phyloP scores from a whole-genome alignment of 2,113 vertebrate genomes.

The Helogale parvula region DNA sequence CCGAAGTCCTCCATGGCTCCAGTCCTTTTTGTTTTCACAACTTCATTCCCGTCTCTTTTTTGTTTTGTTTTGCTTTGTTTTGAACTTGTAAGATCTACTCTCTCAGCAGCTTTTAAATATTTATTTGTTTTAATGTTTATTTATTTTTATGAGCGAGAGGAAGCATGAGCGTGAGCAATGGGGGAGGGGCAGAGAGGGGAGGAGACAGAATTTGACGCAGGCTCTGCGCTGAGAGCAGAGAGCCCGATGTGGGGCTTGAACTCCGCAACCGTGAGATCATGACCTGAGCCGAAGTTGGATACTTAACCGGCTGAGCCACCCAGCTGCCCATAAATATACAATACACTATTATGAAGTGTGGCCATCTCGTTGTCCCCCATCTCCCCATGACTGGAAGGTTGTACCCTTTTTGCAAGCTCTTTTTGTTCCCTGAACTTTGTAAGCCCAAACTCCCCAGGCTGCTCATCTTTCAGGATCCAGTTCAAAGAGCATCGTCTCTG shows the following conservation, averaged over 20 bases:
- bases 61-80: background rate
- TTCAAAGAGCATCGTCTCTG: background rate
- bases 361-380: background rate
- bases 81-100: background rate
- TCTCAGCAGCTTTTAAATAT: background rate
- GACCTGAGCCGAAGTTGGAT: background rate
- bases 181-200: background rate
- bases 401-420: background rate
- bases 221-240: background rate
- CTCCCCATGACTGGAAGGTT: background rate
- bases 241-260: background rate
- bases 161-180: background rate
- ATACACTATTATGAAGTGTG: background rate
- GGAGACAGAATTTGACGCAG: background rate
- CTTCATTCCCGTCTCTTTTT: background rate
- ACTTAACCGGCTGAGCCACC: background rate
- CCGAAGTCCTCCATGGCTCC: background rate
- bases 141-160: background rate
- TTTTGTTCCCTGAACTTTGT: background rate
- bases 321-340: background rate
- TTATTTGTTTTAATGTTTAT: background rate
- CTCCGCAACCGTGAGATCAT: accelerated
- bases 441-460: background rate
- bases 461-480: background rate
- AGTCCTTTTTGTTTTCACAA: background rate